These are phyloP conservation scores for Tokudaia tokunoshimensis DNA, from an alignment of 2,797 vertebrate species.

Conservation along the genomic window DNA sequence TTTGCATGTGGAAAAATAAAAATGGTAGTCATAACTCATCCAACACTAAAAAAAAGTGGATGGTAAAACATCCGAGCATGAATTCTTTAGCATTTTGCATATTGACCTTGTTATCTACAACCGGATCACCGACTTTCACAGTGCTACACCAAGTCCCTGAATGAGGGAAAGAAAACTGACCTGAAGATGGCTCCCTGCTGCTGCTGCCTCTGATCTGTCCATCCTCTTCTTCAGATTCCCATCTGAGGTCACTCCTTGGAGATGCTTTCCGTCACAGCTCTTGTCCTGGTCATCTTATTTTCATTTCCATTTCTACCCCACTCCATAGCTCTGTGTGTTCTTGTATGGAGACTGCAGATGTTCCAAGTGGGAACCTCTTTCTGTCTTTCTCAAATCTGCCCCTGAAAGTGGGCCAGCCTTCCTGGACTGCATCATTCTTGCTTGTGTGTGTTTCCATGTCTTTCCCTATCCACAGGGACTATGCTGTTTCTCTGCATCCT, in stretches of 20 bases:
- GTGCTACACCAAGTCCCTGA: not conserved
- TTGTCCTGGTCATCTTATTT: not conserved
- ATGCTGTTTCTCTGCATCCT: not conserved
- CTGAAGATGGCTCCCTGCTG: not conserved
- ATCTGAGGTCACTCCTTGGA: not conserved
- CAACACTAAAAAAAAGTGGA: not conserved
- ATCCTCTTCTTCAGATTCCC: not conserved
- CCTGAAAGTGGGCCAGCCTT: not conserved
- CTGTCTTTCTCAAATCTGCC: not conserved
- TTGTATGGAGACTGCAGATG: not conserved
- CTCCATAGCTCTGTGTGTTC: not conserved
- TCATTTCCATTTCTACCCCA: not conserved
- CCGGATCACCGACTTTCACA: not conserved
- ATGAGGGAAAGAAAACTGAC: not conserved
- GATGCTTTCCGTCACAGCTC: not conserved
- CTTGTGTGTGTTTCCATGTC: not conserved
- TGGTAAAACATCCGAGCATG: not conserved
- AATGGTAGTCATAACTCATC: not conserved
- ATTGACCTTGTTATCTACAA: not conserved
- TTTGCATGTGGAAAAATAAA: not conserved
- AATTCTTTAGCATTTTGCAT: slow-evolving; percentile 31
- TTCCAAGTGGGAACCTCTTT: not conserved
- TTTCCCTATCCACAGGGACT: not conserved
- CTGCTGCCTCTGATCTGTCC: not conserved
- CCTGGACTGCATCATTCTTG: too few relatives aligned